Evolutionary conservation across 2,888 invertebrate genomes (phyloP).

Genomic region (Mongoloraphidia duomilia): DNA sequence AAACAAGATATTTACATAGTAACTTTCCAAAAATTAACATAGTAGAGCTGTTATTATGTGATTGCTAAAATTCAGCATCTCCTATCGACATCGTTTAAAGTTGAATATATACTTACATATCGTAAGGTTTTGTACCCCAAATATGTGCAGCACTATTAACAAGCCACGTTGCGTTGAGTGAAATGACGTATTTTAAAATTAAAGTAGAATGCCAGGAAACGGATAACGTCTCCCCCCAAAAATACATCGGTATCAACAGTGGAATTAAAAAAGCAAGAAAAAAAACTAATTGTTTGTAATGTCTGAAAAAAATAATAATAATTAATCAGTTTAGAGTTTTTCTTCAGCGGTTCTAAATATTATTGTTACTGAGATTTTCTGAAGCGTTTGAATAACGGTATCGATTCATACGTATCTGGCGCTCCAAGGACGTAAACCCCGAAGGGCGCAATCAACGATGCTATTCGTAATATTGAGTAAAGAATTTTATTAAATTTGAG

Average conservation of each 20-base stretch:
- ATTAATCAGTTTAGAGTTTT: background rate
- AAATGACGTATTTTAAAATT: conserved; percentile 38
- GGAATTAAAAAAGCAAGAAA: conserved; percentile 27
- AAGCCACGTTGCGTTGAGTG: conserved; percentile 47
- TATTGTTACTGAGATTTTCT: too few species aligned
- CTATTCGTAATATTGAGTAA: too few species aligned
- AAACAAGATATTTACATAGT: conserved; percentile 4
- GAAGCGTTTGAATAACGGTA: too few species aligned
- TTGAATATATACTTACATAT: conserved; percentile 20
- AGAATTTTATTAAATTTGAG: too few species aligned
- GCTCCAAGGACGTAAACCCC: too few species aligned
- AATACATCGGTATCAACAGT: conserved; percentile 38
- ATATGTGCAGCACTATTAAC: conserved; percentile 50
- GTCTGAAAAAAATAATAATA: background rate
- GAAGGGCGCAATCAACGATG: too few species aligned
- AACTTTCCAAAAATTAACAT: background rate
- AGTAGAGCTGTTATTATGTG: too few species aligned
- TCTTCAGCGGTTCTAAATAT: background rate
- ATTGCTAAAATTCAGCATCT: too few species aligned
- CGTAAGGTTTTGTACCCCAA: conserved; percentile 33
- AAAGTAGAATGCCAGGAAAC: conserved; percentile 30
- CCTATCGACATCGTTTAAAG: background rate
- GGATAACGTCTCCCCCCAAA: conserved; percentile 40
- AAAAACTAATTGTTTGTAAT: conserved; percentile 2
- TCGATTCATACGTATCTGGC: too few species aligned